Percentiles rank a stretch among this genome's conserved stretches.
Conservation (phyloP, 2,113 vertebrate species). For the Thalassarche chlororhynchos region DNA sequence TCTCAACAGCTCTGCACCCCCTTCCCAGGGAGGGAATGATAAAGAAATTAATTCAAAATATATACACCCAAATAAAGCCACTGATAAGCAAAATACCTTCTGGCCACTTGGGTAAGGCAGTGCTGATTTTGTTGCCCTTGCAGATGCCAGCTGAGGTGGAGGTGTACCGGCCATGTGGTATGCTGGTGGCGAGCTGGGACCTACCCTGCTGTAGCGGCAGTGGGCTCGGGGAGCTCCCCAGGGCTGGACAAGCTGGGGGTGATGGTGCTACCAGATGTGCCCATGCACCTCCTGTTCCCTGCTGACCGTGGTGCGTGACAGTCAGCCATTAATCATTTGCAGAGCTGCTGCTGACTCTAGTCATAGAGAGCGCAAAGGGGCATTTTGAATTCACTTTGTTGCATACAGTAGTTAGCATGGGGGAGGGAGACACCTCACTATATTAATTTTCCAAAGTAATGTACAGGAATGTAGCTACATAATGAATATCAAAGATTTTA, state of each 20-base stretch:
- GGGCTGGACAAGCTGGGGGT: not conserved
- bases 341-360: not conserved
- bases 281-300: not conserved
- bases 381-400: not conserved
- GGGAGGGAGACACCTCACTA: not conserved
- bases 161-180: rapidly evolving
- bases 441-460: not conserved
- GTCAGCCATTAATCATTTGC: not conserved
- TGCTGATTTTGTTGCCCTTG: not conserved
- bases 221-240: not conserved
- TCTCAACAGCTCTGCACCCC: not conserved
- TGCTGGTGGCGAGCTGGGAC: not conserved
- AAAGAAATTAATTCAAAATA: not conserved
- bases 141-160: not conserved
- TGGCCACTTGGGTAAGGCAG: not conserved
- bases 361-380: not conserved
- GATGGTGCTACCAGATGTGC: not conserved
- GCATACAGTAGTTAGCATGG: no score
- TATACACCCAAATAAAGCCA: not conserved
- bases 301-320: rapidly evolving
- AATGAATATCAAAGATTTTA: not conserved
- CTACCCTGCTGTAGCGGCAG: not conserved
- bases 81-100: no score
- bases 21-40: not conserved
- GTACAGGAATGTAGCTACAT: not conserved